Conservation (phyloP, 2,797 vertebrate genomes). For the Taeniopygia guttata region DNA sequence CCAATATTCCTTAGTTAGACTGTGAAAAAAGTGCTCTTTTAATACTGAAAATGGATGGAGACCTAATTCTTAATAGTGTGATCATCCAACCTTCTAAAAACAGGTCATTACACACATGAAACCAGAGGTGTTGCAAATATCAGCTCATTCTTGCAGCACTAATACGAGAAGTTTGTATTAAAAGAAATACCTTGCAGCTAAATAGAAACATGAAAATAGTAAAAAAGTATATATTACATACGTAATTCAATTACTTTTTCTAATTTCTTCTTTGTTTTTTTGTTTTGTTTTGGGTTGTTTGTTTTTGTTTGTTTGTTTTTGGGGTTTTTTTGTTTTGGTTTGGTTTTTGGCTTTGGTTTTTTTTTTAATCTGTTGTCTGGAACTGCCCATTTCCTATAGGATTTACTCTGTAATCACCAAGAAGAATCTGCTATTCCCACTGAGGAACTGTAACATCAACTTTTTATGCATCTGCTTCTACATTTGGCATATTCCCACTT, state of each 20-base stretch:
- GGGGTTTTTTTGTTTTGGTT: too few relatives aligned
- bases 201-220: neutral
- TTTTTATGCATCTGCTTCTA: neutral
- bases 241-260: neutral
- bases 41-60: neutral
- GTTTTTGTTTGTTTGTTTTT: neutral
- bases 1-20: neutral
- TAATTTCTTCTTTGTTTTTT: neutral
- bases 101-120: neutral
- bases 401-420: neutral
- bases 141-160: neutral
- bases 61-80: neutral
- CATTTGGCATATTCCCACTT: rapidly evolving
- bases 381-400: neutral
- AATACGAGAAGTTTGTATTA: neutral
- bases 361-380: neutral
- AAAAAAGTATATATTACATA: neutral
- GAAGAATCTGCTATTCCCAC: neutral
- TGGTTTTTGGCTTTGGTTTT: too few relatives aligned
- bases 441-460: neutral
- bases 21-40: neutral
- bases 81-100: slow-evolving; percentile 4
- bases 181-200: neutral
- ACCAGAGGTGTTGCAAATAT: neutral
- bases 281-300: too few relatives aligned